Percentiles rank a stretch among this genome's conserved stretches.
These are phyloP conservation scores for Hippopotamyrus pictus DNA, from an alignment of 2,797 vertebrate genomes.

Conservation along the genomic window DNA sequence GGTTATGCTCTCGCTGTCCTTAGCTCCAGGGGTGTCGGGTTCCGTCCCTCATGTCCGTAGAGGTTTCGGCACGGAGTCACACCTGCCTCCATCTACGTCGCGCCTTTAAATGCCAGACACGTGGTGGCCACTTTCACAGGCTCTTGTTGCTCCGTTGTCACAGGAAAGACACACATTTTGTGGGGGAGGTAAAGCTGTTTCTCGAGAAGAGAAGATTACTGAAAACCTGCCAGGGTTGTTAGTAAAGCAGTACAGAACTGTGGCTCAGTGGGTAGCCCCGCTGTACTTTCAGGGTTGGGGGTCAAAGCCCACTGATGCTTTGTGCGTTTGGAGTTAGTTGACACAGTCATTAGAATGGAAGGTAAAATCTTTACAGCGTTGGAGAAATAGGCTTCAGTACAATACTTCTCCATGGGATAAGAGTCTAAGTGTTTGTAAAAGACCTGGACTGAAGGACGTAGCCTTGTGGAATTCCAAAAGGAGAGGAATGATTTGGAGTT, in stretches of 20 bases:
- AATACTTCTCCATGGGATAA: background rate
- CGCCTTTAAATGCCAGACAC: background rate
- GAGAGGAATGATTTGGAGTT: background rate
- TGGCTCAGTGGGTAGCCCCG: background rate
- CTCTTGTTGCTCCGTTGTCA: background rate
- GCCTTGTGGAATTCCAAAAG: background rate
- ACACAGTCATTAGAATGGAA: background rate
- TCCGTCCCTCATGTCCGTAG: background rate
- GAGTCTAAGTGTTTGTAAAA: background rate
- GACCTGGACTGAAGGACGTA: background rate
- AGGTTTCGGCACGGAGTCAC: background rate
- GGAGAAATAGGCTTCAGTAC: background rate
- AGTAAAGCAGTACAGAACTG: background rate
- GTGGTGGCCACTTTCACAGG: background rate
- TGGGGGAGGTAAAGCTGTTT: conserved; percentile 1
- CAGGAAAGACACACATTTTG: background rate
- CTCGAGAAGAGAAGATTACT: background rate
- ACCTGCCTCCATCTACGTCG: background rate
- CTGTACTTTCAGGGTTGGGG: background rate
- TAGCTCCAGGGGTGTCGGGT: background rate
- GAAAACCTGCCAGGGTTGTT: background rate
- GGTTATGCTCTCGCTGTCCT: background rate
- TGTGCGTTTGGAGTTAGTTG: background rate
- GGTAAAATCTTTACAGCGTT: background rate
- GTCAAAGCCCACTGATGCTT: background rate